Evolutionary conservation across 2,797 vertebrate species (phyloP), one percentile per base, ranked within the genome.

Genomic region (Fistularia commersonii): DNA sequence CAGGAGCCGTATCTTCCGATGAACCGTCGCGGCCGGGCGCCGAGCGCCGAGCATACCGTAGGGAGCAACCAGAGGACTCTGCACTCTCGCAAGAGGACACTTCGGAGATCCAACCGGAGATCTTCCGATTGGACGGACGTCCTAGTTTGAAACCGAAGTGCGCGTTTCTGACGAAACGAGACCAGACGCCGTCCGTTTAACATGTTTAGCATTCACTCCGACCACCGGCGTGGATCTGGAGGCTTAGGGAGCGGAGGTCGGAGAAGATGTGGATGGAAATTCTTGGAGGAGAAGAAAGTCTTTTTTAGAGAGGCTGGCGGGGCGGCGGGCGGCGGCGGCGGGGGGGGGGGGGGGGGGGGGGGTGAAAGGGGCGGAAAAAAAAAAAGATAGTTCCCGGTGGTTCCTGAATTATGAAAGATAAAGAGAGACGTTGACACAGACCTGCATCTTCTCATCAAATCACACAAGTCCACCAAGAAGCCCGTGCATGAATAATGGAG

Each of bases 401-500:
- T 58, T 66, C 48, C 12, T 87, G 62, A 84, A 84, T 85, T 75
- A 88, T 86, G 57, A 74, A 85, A 32, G 43, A 67, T 56, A 45
- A 74, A 68, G 56, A 69, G 58, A 72, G 61, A 84, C 45, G 37
- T 62, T 78, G 79, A 84, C 77, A 83, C 66, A 74, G 74, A 81
- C 82, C 79, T 80, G 80, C 77, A 81, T 79, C 71, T 76, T 77
- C 73, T 77, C 70, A 76, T 85, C 77, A 84, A 81, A 79, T 83
- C 80, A 76, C 73, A 83, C 74, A 80, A 65, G 72, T 83, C 67
- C 69, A 77, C 69, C 73, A 76, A 72, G 77, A 79, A 80, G 65
- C 59, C 71, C 43, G 57, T 42, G 1, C 35, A 78, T 87, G 31
- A 86, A 86, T 86, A 77, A 87, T 79, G 64, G 43, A 85, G 14